phyloP scores from a whole-genome alignment of 2,888 invertebrate genomes.

The Glomeris marginata region DNA sequence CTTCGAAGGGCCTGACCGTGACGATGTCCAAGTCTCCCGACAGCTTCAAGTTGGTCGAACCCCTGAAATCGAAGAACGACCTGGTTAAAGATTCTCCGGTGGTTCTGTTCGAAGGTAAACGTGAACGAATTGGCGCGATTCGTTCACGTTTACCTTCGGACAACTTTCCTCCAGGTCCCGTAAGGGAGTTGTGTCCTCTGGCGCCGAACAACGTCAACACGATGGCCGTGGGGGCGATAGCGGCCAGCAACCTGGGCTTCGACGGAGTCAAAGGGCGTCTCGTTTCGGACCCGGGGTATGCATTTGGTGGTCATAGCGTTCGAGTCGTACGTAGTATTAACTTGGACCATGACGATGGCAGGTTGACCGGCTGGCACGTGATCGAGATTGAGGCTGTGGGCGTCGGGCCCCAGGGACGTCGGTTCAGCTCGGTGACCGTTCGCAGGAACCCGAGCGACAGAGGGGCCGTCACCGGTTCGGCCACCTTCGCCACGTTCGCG shows the following conservation, averaged over 20 bases:
- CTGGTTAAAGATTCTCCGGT: constrained; percentile 24
- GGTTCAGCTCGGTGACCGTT: constrained; percentile 27
- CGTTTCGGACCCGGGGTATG: constrained; percentile 36
- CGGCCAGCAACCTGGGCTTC: constrained; percentile 37
- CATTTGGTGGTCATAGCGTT: constrained; percentile 27
- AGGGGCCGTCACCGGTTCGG: constrained; percentile 37
- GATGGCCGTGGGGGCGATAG: constrained; percentile 40
- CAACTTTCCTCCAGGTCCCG: constrained; percentile 30
- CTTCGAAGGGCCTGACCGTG: constrained; percentile 31
- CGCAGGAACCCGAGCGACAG: constrained; percentile 36
- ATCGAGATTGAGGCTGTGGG: constrained; percentile 36
- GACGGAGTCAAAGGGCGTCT: constrained; percentile 35
- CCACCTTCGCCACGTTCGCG: constrained; percentile 37
- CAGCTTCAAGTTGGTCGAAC: constrained; percentile 33
- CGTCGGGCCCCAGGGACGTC: constrained; percentile 20
- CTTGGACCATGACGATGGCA: constrained; percentile 35
- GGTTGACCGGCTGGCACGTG: constrained; percentile 35
- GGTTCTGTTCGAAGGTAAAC: constrained; percentile 34
- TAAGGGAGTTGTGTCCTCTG: constrained; percentile 35
- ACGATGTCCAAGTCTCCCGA: constrained; percentile 39
- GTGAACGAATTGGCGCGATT: background rate
- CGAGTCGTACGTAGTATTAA: constrained; percentile 34
- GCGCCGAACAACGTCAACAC: constrained; percentile 44
- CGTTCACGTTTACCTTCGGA: constrained; percentile 31
- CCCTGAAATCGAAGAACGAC: constrained; percentile 31